Evolutionary conservation across 2,888 invertebrate species (phyloP).

Genomic region (Ornithoptera alexandrae): DNA sequence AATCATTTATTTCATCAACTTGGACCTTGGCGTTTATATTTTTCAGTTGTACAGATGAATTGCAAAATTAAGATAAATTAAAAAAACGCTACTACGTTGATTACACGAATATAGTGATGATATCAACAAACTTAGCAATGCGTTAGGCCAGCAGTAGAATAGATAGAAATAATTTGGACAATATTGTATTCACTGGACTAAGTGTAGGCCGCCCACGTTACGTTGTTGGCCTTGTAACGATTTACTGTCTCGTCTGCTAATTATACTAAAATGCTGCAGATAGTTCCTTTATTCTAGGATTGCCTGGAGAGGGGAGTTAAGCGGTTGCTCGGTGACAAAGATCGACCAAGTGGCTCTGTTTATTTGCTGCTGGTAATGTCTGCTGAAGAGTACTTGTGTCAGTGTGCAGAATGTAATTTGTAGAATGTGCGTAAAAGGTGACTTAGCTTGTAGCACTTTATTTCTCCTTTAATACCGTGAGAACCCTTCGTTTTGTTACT

Average conservation of each 20-base stretch:
- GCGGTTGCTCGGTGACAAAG: neutral
- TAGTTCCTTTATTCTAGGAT: neutral
- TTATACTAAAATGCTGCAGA: constrained; percentile 2
- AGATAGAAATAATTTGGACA: neutral
- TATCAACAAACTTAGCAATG: neutral
- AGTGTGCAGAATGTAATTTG: neutral
- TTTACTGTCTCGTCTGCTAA: constrained; percentile 1
- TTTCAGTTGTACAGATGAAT: neutral
- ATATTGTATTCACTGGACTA: neutral
- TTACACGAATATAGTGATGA: neutral
- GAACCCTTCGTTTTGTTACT: too few relatives aligned
- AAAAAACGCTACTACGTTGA: neutral
- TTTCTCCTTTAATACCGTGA: neutral
- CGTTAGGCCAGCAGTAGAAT: neutral
- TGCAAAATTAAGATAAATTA: too few relatives aligned
- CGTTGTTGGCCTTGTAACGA: neutral
- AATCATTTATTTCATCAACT: neutral
- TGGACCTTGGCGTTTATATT: neutral
- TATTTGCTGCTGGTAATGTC: too few relatives aligned
- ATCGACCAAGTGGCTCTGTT: neutral
- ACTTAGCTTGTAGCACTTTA: neutral
- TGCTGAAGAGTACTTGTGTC: neutral
- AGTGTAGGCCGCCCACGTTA: neutral
- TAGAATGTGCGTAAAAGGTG: neutral
- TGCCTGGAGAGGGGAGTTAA: neutral